phyloP scores from a whole-genome alignment of 2,888 invertebrate genomes.

The Andrena hattorfiana region DNA sequence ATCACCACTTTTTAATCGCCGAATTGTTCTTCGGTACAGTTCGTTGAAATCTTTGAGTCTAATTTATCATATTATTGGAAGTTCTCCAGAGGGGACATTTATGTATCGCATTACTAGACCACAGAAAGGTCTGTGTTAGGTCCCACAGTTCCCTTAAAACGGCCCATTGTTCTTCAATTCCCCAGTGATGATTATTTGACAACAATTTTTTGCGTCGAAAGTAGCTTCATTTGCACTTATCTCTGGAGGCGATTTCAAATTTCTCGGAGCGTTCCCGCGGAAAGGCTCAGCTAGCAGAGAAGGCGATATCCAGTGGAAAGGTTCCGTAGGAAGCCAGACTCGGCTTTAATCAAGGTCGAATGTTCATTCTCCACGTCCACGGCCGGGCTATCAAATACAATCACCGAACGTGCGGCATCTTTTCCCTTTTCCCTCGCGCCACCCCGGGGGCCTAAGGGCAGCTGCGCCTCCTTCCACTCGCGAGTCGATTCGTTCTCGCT shows the following conservation, averaged over 20 bases:
- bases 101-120: too few relatives aligned
- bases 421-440: conserved; percentile 40
- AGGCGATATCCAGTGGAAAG: neutral
- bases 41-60: too few relatives aligned
- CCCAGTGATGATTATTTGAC: too few relatives aligned
- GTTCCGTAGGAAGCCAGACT: conserved; percentile 3
- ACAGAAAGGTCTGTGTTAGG: too few relatives aligned
- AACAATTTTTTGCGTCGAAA: too few relatives aligned
- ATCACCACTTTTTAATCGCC: neutral
- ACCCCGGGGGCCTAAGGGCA: neutral
- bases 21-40: too few relatives aligned
- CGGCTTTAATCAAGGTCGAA: conserved; percentile 71
- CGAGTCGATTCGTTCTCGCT: conserved; percentile 65
- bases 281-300: neutral
- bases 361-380: conserved; percentile 67
- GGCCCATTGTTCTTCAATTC: too few relatives aligned
- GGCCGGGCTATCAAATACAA: conserved; percentile 74
- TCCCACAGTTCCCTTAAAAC: too few relatives aligned
- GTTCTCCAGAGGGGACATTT: too few relatives aligned
- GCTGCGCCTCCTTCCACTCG: conserved; percentile 28
- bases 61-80: too few relatives aligned
- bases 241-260: neutral
- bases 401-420: conserved; percentile 68
- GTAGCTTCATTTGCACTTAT: neutral
- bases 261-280: neutral